Conservation (phyloP, 2,888 invertebrate genomes). For the Augiades crinisus region DNA sequence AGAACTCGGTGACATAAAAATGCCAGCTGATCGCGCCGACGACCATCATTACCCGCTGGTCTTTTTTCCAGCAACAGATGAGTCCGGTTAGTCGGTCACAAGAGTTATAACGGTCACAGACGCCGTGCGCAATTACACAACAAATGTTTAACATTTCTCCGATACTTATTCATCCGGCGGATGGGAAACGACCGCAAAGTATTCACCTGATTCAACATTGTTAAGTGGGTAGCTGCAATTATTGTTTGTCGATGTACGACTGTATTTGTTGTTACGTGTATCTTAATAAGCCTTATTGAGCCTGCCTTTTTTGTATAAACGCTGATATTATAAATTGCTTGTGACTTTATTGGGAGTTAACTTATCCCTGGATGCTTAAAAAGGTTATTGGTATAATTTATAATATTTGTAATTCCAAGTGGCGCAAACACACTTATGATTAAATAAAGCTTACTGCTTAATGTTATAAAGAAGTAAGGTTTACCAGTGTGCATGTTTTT, state of each 20-base stretch:
- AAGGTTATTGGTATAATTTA: too few relatives aligned
- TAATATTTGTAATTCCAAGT: too few relatives aligned
- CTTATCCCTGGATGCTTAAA: conserved; percentile 16
- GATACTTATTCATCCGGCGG: conserved; percentile 15
- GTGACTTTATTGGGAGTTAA: too few relatives aligned
- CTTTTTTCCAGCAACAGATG: conserved; percentile 15
- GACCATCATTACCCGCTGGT: conserved; percentile 4
- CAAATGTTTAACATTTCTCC: conserved; percentile 19
- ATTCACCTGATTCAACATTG: conserved; percentile 24
- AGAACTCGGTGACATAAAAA: background rate
- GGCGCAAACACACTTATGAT: too few relatives aligned
- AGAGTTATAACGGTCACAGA: conserved; percentile 21
- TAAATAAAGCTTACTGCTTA: too few relatives aligned
- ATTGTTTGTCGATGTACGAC: background rate
- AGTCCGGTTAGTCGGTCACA: conserved; percentile 16
- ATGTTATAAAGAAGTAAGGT: too few relatives aligned
- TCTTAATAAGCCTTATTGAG: background rate
- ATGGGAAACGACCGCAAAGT: conserved; percentile 18
- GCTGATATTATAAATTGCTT: too few relatives aligned
- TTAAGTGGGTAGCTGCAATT: background rate
- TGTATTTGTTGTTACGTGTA: background rate
- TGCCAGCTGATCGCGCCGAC: conserved; percentile 8
- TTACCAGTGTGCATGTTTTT: too few relatives aligned
- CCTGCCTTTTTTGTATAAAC: too few relatives aligned
- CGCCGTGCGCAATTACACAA: conserved; percentile 23